Evolutionary conservation across 1,140 invertebrate species (phyloP).

Genomic region (Elysia chlorotica): DNA sequence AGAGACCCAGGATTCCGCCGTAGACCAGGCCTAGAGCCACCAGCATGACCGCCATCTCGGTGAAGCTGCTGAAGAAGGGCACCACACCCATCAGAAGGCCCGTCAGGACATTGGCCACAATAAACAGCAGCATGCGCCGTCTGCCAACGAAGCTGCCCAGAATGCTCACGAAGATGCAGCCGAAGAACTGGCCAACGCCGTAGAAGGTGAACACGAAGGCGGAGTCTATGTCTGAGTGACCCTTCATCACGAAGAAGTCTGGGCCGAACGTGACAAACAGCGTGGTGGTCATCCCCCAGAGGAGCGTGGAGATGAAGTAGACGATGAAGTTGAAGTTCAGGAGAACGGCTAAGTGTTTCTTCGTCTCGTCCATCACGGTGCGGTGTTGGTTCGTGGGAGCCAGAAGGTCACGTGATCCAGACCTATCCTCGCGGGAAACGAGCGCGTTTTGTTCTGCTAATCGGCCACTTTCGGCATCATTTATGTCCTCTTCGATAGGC

Average conservation of each 20-base stretch:
- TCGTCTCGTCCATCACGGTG: background rate
- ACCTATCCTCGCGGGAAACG: background rate
- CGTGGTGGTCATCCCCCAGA: slow-evolving; percentile 42
- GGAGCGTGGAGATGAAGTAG: slow-evolving; percentile 39
- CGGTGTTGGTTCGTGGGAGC: background rate
- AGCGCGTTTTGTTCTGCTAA: background rate
- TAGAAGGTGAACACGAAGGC: slow-evolving; percentile 31
- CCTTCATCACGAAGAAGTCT: slow-evolving; percentile 33
- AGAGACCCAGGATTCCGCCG: slow-evolving; percentile 41
- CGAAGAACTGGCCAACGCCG: slow-evolving; percentile 36
- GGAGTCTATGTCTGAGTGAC: slow-evolving; percentile 24
- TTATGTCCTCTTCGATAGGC: background rate
- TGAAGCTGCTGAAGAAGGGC: slow-evolving; percentile 24
- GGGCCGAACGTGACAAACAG: slow-evolving; percentile 37
- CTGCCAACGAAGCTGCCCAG: slow-evolving; percentile 36
- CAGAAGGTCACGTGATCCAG: background rate
- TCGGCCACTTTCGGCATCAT: background rate
- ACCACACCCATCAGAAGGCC: slow-evolving; percentile 30
- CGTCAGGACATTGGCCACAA: slow-evolving; percentile 31
- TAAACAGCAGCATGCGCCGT: slow-evolving; percentile 37
- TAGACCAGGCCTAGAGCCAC: slow-evolving; percentile 33
- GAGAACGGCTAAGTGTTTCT: slow-evolving; percentile 28
- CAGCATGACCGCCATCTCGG: slow-evolving; percentile 12
- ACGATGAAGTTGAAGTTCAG: slow-evolving; percentile 36
- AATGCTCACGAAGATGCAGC: slow-evolving; percentile 37